Conservation (phyloP, 2,888 invertebrate species). For the Orthosia cruda region DNA sequence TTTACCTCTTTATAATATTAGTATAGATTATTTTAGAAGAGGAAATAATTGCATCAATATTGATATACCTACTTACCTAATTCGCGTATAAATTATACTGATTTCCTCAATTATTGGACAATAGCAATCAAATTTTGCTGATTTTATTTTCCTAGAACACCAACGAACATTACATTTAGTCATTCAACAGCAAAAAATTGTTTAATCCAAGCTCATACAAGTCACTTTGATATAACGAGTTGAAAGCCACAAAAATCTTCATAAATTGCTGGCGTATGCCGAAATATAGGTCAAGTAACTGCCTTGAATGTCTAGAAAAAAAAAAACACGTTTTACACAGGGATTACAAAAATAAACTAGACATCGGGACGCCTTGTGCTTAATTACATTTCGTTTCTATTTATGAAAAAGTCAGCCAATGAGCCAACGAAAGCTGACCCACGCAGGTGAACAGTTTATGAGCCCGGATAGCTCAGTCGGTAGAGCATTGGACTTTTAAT, state of each 20-base stretch:
- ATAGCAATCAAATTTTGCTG: background rate
- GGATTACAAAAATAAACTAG: constrained; percentile 78
- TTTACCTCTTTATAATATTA: no score
- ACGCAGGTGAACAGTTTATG: constrained; percentile 69
- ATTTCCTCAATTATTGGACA: constrained; percentile 15
- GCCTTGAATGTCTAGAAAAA: constrained; percentile 78
- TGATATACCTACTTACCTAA: background rate
- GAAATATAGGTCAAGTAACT: constrained; percentile 80
- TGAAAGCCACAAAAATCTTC: constrained; percentile 51
- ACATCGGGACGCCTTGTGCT: constrained; percentile 82
- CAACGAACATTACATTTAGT: background rate
- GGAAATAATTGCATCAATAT: background rate
- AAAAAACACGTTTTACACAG: constrained; percentile 76
- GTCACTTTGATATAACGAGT: constrained; percentile 35
- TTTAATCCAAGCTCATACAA: constrained; percentile 33
- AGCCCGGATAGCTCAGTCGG: constrained; percentile 92
- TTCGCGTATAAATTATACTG: background rate
- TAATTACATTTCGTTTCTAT: constrained; percentile 78
- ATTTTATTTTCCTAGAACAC: background rate
- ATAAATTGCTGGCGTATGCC: constrained; percentile 61
- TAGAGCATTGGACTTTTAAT: constrained; percentile 92
- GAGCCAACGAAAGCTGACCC: constrained; percentile 71
- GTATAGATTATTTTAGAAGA: background rate
- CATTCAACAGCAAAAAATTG: constrained; percentile 9
- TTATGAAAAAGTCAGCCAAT: constrained; percentile 66